Percentiles rank a stretch among this genome's conserved stretches.
phyloP scores from a whole-genome alignment of 2,888 invertebrate genomes.

The Stomorhina lunata region DNA sequence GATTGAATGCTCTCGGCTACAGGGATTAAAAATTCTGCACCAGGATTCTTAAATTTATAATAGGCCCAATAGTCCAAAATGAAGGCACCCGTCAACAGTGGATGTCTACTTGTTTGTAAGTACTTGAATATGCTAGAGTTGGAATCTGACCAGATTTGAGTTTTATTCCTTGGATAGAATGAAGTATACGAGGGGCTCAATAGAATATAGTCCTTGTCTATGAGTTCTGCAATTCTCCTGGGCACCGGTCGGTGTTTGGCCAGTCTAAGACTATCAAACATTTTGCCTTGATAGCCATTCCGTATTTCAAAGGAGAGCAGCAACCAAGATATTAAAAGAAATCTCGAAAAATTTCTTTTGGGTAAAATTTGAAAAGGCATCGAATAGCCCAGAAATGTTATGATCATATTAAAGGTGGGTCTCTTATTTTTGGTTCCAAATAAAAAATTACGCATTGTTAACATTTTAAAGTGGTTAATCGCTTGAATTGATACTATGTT shows the following conservation, averaged over 20 bases:
- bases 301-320: constrained; percentile 72
- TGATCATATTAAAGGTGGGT: constrained; percentile 68
- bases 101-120: constrained; percentile 40
- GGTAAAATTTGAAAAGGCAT: constrained; percentile 66
- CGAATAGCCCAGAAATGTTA: constrained; percentile 70
- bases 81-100: constrained; percentile 66
- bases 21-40: constrained; percentile 68
- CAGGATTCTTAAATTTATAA: constrained; percentile 68
- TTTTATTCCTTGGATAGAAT: constrained; percentile 70
- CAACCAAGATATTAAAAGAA: constrained; percentile 72
- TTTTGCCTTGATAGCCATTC: constrained; percentile 74
- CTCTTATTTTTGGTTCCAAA: constrained; percentile 59
- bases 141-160: constrained; percentile 57
- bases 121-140: constrained; percentile 37
- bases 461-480: neutral
- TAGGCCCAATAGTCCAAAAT: constrained; percentile 68
- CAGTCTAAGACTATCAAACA: constrained; percentile 73
- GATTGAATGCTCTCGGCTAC: constrained; percentile 71
- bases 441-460: constrained; percentile 48
- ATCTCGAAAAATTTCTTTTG: constrained; percentile 69
- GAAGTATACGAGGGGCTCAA: constrained; percentile 61
- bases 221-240: constrained; percentile 65
- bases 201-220: constrained; percentile 69
- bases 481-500: constrained; percentile 35
- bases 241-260: constrained; percentile 68